A percentile compares a stretch with the other conserved stretches of the same genome.
Conservation (phyloP, 2,113 vertebrate species). For the Pionites leucogaster region DNA sequence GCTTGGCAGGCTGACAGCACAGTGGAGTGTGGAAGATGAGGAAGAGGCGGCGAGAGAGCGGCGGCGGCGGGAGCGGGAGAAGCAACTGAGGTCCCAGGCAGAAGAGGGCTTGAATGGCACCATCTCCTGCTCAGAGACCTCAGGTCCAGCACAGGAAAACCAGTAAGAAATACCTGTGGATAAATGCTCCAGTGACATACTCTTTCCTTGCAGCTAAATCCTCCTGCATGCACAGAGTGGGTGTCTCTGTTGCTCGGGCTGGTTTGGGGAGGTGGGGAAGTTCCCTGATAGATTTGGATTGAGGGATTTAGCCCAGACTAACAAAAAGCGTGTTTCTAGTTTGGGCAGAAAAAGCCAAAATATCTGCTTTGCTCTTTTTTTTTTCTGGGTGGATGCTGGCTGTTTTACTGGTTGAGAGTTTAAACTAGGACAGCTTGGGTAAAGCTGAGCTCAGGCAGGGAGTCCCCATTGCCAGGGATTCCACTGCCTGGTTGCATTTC, state of each 20-base stretch:
- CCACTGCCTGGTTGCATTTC: neutral
- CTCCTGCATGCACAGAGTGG: fast-evolving
- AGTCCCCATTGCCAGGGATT: neutral
- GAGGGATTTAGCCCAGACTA: neutral
- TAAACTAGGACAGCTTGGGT: neutral
- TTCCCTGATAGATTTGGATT: neutral
- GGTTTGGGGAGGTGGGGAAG: neutral
- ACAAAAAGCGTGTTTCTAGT: neutral
- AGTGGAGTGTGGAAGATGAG: slow-evolving; percentile 85
- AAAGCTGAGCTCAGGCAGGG: neutral
- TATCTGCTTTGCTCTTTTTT: neutral
- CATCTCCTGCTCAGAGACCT: neutral
- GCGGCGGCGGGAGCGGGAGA: slow-evolving; percentile 74
- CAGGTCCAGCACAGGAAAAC: slow-evolving; percentile 17
- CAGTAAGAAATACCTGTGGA: slow-evolving; percentile 1
- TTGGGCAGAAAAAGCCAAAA: neutral
- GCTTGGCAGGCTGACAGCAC: slow-evolving; percentile 79
- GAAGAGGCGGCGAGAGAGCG: slow-evolving; percentile 82
- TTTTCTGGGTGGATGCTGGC: neutral
- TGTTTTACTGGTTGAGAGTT: neutral
- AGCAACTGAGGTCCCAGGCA: slow-evolving; percentile 52
- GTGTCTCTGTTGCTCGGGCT: neutral
- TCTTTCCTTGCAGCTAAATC: neutral
- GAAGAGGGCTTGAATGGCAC: slow-evolving; percentile 12
- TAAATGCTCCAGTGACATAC: neutral